Percentiles rank a stretch among this genome's conserved stretches.
Evolutionary conservation across 2,888 invertebrate species (phyloP).

Genomic region (Baccha elongata): DNA sequence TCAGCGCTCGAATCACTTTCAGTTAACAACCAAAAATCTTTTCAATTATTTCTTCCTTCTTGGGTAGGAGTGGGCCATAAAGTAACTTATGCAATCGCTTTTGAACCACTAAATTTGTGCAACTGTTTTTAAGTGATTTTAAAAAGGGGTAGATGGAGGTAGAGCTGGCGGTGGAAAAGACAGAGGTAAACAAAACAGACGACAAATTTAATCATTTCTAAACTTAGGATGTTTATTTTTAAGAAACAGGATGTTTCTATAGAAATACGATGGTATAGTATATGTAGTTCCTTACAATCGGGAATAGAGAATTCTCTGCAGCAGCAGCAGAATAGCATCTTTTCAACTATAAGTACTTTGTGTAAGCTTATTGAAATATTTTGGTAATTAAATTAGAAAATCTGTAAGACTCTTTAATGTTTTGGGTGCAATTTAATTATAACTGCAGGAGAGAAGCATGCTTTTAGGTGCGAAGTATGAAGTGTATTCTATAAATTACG

Average conservation of each 20-base stretch:
- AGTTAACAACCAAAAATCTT: constrained; percentile 38
- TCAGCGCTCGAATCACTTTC: constrained; percentile 31
- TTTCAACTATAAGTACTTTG: constrained; percentile 1
- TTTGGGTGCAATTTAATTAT: constrained; percentile 49
- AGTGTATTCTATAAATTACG: background rate
- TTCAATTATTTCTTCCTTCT: constrained; percentile 21
- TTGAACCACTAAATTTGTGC: background rate
- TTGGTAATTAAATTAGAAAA: constrained; percentile 61
- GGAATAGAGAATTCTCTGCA: background rate
- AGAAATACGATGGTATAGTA: background rate
- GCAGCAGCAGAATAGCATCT: background rate
- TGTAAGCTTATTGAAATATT: constrained; percentile 57
- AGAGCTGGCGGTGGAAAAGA: background rate
- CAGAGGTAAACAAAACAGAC: constrained; percentile 49
- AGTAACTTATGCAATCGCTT: constrained; percentile 12
- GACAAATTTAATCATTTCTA: constrained; percentile 65
- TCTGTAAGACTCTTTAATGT: constrained; percentile 30
- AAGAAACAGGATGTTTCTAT: constrained; percentile 2
- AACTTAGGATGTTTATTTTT: constrained; percentile 4
- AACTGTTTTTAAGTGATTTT: background rate
- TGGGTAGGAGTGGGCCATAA: background rate
- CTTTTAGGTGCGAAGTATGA: background rate
- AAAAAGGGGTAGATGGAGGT: too few relatives aligned
- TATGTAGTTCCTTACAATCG: background rate
- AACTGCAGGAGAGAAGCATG: constrained; percentile 1